phyloP scores from a whole-genome alignment of 2,888 invertebrate species.

The Abscondita cerata region DNA sequence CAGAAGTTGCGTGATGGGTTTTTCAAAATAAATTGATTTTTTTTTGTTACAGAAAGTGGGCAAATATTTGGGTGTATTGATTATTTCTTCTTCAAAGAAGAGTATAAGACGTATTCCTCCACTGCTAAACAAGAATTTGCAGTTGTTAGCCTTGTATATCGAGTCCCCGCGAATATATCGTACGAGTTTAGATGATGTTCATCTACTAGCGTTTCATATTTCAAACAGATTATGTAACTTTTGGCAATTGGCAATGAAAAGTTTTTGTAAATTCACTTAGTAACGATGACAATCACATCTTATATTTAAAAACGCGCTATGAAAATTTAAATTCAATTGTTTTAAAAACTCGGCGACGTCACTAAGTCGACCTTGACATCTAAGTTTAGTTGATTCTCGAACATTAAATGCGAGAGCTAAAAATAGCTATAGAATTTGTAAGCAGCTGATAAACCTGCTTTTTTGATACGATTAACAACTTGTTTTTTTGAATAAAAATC shows the following conservation, averaged over 20 bases:
- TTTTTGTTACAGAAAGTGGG: background rate
- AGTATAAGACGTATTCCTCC: background rate
- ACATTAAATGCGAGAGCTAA: conserved; percentile 10
- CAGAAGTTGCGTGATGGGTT: too few species aligned
- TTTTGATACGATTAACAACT: conserved; percentile 1
- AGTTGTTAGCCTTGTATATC: conserved; percentile 7
- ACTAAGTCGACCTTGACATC: conserved; percentile 20
- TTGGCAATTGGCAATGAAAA: too few species aligned
- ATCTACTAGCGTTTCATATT: background rate
- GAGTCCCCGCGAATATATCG: background rate
- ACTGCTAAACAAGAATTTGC: conserved; percentile 3
- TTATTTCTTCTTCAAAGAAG: background rate
- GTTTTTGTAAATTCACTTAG: background rate
- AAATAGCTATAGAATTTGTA: conserved; percentile 1
- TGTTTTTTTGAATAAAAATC: too few species aligned
- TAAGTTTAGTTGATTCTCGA: conserved; percentile 20
- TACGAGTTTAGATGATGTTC: background rate
- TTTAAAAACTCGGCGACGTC: conserved; percentile 10
- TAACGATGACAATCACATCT: background rate
- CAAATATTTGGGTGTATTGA: background rate
- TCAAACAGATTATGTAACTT: background rate
- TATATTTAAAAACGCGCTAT: background rate
- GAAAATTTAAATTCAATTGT: conserved; percentile 1
- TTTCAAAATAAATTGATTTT: too few species aligned
- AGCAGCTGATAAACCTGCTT: conserved; percentile 7